Base-by-base conservation (phyloP, 30 jellyfish, hydroid and myxozoan genomes). In the Hydractinia echinata region DNA sequence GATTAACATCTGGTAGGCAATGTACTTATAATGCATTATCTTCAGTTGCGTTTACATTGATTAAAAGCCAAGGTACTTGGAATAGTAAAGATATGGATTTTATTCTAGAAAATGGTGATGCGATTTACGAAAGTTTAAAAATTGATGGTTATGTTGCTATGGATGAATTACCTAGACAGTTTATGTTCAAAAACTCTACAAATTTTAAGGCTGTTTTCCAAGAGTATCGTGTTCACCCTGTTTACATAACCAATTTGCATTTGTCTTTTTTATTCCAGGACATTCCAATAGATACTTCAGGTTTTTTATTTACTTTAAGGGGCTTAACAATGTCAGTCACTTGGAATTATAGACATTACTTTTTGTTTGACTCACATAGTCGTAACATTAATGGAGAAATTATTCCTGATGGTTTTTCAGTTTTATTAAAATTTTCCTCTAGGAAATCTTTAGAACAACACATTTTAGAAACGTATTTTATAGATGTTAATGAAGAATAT, bases 361-460 rank as follows among this genome's bases (percentile, higher is more conserved):
- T 13, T 44, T 20, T 79, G 10, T 79, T 79, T 61, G 77, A 79
- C 51, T n/a, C 87, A 58, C 83, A 79, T 48, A 4, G 87, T 54
- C 62, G 87, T 39, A 21, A 79, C 53, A n/a, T 11, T 10, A 7
- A 8, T 6, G 87, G 87, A 8, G 8, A n/a, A 5, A 11, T 54
- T 15, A 51, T 48, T 61, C 51, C 61, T 4, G 39, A 79, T 61
- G 87, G 87, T 20, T 58, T 10, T 64, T 79, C 87, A 10, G 84
- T 58, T 11, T 20, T 79, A 13, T 16, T 61, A 18, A 77, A 10
- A 55, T 77, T 77, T 52, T 8, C 9, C 5, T 53, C 48, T 6
- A 9, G 19, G 1, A 10, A 11, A 21, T 16, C 50, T 6, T 48
- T 79, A 16, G 67, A 16, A 18, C 14, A 16, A 5, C 53, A 79